Evolutionary conservation across 1,140 invertebrate genomes (phyloP).

Genomic region (Papilio aristodemus): DNA sequence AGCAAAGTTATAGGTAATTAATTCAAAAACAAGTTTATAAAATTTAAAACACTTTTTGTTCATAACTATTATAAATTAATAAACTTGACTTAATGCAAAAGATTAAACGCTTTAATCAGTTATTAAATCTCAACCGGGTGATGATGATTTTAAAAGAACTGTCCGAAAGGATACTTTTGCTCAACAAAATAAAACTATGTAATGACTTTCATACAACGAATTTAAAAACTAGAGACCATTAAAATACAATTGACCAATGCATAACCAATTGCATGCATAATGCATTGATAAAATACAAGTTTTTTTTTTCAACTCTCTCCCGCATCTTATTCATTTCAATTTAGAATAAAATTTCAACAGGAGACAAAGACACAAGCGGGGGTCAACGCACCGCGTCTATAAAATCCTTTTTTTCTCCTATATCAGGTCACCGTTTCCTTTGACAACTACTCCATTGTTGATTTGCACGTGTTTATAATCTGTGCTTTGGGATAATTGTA

Average conservation of each 20-base stretch:
- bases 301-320: constrained; percentile 39
- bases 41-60: no score
- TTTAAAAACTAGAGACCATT: background rate
- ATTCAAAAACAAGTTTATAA: no score
- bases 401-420: constrained; percentile 29
- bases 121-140: no score
- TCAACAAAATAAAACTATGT: no score
- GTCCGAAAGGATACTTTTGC: no score
- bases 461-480: constrained; percentile 34
- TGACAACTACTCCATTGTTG: constrained; percentile 23
- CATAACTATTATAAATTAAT: no score
- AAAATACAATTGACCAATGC: constrained; percentile 45
- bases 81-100: no score
- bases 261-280: constrained; percentile 51
- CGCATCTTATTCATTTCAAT: constrained; percentile 43
- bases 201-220: background rate
- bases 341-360: constrained; percentile 45
- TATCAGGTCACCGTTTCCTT: constrained; percentile 32
- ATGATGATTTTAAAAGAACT: no score
- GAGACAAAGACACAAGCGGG: constrained; percentile 39
- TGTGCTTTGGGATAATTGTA: constrained; percentile 14
- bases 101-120: no score
- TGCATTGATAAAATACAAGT: constrained; percentile 57
- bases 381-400: constrained; percentile 39
- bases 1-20: no score